Evolutionary conservation across 2,113 vertebrate genomes (phyloP).

Genomic region (Lampris megalopsis): DNA sequence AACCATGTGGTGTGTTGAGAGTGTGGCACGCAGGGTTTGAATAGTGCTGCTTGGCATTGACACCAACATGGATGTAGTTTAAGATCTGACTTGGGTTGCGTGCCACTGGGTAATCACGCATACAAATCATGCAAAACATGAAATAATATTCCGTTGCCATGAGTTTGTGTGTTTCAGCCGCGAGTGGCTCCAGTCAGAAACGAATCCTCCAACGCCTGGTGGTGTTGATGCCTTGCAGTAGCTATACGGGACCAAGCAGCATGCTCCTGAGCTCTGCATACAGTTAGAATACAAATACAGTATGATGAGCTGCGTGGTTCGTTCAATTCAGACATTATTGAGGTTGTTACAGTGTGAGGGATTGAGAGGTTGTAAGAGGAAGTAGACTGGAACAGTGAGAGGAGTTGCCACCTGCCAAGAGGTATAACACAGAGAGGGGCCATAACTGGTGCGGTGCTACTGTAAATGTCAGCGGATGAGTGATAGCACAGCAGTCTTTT

Average conservation of each 20-base stretch:
- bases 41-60: not conserved
- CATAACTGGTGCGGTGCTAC: conserved; percentile 30
- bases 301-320: too few relatives aligned
- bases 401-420: conserved; percentile 25
- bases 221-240: not conserved
- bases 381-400: not conserved
- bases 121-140: not conserved
- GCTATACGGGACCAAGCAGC: too few relatives aligned
- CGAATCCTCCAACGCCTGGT: not conserved
- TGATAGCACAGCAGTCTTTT: conserved; percentile 11
- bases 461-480: conserved; percentile 71
- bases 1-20: not conserved
- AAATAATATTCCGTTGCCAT: not conserved
- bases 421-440: conserved; percentile 4
- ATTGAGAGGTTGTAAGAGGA: conserved; percentile 11
- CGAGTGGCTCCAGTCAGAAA: too few relatives aligned
- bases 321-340: not conserved
- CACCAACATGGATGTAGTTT: not conserved
- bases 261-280: too few relatives aligned
- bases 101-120: not conserved
- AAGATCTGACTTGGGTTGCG: not conserved
- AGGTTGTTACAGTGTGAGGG: not conserved
- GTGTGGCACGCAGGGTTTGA: not conserved
- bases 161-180: too few relatives aligned
- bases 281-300: too few relatives aligned